phyloP scores from a whole-genome alignment of 2,113 vertebrate species.

The Anolis carolinensis region DNA sequence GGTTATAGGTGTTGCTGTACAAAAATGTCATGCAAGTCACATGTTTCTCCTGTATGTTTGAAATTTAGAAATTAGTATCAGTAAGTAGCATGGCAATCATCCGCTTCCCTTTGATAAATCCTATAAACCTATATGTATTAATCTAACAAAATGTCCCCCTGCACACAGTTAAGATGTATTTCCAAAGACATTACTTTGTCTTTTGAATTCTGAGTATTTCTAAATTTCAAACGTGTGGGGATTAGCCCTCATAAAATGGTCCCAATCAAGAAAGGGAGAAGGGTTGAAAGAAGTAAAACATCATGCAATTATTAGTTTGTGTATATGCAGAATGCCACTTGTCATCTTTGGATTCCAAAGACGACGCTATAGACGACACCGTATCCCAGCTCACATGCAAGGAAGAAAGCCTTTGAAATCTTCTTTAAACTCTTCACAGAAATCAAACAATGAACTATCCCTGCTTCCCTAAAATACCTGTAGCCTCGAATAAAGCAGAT shows the following conservation, averaged over 20 bases:
- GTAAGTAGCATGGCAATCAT: too few species aligned
- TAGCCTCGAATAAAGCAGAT: conserved; percentile 14
- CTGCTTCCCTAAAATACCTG: rapidly evolving
- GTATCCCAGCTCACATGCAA: not conserved
- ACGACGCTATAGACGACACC: conserved; percentile 26
- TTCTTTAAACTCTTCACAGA: conserved; percentile 5
- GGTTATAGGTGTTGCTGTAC: too few species aligned
- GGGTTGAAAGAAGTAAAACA: conserved; percentile 35
- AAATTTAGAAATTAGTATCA: too few species aligned
- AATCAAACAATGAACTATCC: conserved; percentile 19
- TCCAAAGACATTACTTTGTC: too few species aligned
- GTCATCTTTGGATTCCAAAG: conserved; percentile 19
- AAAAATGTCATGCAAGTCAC: too few species aligned
- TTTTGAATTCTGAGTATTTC: too few species aligned
- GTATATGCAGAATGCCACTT: conserved; percentile 20
- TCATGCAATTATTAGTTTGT: conserved; percentile 1
- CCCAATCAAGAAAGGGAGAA: conserved; percentile 12
- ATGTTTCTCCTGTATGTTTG: too few species aligned
- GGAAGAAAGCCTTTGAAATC: conserved; percentile 33
- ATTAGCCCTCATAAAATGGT: not conserved
- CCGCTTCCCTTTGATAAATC: too few species aligned
- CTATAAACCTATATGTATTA: too few species aligned
- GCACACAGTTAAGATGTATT: too few species aligned
- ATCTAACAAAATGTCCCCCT: too few species aligned
- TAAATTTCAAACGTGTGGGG: not conserved